Base-by-base conservation (phyloP, 1,140 invertebrate species). In the Heliothis subflexa region DNA sequence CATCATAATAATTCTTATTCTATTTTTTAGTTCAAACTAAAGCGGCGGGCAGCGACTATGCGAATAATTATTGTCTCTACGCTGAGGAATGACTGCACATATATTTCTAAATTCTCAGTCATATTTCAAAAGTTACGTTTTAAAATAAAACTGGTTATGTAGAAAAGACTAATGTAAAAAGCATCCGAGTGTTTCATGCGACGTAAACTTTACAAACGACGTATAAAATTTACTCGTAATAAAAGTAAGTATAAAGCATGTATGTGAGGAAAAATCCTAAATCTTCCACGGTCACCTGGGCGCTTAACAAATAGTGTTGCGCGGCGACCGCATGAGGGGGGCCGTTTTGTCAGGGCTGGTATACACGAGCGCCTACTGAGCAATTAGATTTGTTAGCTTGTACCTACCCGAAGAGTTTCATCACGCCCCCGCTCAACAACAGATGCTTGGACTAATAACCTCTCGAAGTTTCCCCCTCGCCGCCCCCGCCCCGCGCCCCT, bases 381-480 rank as follows among this genome's bases (percentile, higher is more conserved):
- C 93, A 94, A 94, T 94, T 94, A 94, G 93, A 94, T 93, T 94
- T 93, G 93, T 93, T 94, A 93, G 91, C 91, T 93, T 93, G 92
- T 93, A 93, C 88, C 89, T 80, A 79, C 78, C 74, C 88, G 87
- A 88, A 86, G 88, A 93, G 91, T 93, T 93, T 93, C 92, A 93
- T 93, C 92, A 92, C 91, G 91, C 91, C 91, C 91, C 90, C 92
- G 89, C 90, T 91, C 92, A 93, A 95, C 94, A 94, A 95, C 94
- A 95, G 94, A 95, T 95, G 94, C 94, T 95, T 93, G 93, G 93
- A 95, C 94, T 95, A 95, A 95, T 95, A 95, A 95, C 94, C 94
- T 95, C 94, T 95, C 94, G 93, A 95, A 95, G 94, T 94, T 94
- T 91, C 94, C 90, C 91, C 91, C 86, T 82, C 71, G 70, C 87